phyloP scores from a whole-genome alignment of 2,113 vertebrate species.

The Kobus ellipsiprymnus region DNA sequence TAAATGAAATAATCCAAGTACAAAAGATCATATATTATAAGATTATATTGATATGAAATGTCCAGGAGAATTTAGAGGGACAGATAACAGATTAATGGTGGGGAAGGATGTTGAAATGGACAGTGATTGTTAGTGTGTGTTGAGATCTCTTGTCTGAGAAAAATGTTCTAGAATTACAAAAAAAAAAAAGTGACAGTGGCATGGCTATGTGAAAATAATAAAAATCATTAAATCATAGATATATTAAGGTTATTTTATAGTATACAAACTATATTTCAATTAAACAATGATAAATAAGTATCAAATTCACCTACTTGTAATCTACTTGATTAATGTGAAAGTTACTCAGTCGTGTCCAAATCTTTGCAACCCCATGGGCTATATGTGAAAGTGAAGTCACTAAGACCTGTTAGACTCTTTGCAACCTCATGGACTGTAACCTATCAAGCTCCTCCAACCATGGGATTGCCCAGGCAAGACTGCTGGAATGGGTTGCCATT shows the following conservation, averaged over 20 bases:
- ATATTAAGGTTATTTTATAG: neutral
- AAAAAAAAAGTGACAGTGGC: neutral
- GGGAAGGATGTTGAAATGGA: neutral
- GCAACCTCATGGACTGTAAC: rapidly evolving
- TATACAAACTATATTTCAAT: neutral
- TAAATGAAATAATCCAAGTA: neutral
- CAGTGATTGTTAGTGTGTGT: neutral
- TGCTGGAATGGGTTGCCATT: neutral
- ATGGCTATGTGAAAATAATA: neutral
- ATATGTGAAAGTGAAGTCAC: neutral
- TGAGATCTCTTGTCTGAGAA: neutral
- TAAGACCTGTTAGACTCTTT: neutral
- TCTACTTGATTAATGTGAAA: neutral
- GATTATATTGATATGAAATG: neutral
- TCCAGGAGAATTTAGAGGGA: neutral
- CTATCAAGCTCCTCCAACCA: neutral
- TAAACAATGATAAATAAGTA: neutral
- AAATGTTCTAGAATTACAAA: neutral
- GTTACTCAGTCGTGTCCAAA: neutral
- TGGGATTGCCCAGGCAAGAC: neutral
- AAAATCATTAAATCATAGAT: neutral
- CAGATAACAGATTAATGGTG: neutral
- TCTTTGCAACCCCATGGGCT: neutral
- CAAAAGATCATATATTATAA: neutral
- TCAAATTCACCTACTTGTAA: neutral